phyloP scores from a whole-genome alignment of 2,797 vertebrate genomes.

The Phrynocephalus forsythii region DNA sequence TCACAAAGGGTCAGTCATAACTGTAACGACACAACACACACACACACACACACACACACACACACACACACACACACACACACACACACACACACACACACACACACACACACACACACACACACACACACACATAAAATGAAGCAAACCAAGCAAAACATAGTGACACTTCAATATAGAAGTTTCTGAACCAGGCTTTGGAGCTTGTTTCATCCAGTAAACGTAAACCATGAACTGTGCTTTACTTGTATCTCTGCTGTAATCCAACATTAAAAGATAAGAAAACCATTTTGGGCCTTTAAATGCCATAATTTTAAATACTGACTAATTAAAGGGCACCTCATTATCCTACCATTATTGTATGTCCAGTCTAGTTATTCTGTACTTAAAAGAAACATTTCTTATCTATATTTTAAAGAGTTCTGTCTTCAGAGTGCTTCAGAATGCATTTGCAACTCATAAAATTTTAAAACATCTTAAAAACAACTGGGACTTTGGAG shows the following conservation, averaged over 20 bases:
- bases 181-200: background rate
- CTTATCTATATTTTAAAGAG: background rate
- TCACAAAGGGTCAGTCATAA: too few species aligned
- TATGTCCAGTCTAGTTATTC: background rate
- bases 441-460: background rate
- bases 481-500: constrained; percentile 45
- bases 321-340: constrained; percentile 22
- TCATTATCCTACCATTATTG: constrained; percentile 15
- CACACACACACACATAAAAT: background rate
- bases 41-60: too few species aligned
- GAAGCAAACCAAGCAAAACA: background rate
- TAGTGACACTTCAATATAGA: background rate
- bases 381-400: constrained; percentile 13
- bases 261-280: background rate
- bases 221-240: background rate
- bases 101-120: too few species aligned
- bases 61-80: too few species aligned
- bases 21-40: too few species aligned
- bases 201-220: background rate
- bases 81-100: too few species aligned
- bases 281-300: constrained; percentile 12
- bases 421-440: constrained; percentile 23
- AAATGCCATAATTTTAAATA: background rate
- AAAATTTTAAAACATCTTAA: constrained; percentile 18
- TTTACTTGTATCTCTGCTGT: background rate